Evolutionary conservation across 2,113 vertebrate species (phyloP), one percentile per base, ranked within the genome.

Genomic region (Daubentonia madagascariensis): DNA sequence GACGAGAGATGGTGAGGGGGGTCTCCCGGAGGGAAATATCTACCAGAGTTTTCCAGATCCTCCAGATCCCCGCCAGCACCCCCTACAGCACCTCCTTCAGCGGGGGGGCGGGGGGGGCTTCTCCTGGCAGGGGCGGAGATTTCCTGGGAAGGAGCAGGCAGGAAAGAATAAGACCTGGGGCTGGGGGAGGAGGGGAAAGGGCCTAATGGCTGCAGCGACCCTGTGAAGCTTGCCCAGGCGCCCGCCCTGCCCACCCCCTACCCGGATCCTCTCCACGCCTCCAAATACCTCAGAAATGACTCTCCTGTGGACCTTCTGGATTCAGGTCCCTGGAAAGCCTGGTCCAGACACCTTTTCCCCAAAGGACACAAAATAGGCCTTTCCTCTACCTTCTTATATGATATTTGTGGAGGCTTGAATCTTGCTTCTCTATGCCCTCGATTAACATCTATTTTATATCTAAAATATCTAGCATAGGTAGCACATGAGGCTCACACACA

Each of bases 1-100:
- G 30, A n/a, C 65, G 40, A 87, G 95, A 97, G 65, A 92, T 57
- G 75, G 78, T 89, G 78, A 79, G 52, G 79, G 61, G 63, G 22
- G n/a, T 96, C 89, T 90, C 94, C 94, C 43, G 2, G n/a, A 88
- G 86, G 37, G 18, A 48, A 85, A 85, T 89, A 50, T n/a, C 94
- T 1, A 16, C 92, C 89, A 73, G 96, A 95, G 80, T 96, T 97
- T 96, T 80, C 89, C 85, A 96, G 86, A 94, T 95, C 92, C 91
- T 94, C 72, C 88, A 97, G 78, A 76, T 97, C 75, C 75, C 92
- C 40, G 30, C 85, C 96, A 94, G 94, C 37, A 35, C 78, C 96
- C 96, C 95, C 86, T 35, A 89, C 81, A 96, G 85, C 8, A 54
- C 94, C 95, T 96, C 92, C 8, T 8, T 81, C 89, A 59, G 91